Conservation (phyloP, 2,797 vertebrate genomes). For the Smutsia temminckii region DNA sequence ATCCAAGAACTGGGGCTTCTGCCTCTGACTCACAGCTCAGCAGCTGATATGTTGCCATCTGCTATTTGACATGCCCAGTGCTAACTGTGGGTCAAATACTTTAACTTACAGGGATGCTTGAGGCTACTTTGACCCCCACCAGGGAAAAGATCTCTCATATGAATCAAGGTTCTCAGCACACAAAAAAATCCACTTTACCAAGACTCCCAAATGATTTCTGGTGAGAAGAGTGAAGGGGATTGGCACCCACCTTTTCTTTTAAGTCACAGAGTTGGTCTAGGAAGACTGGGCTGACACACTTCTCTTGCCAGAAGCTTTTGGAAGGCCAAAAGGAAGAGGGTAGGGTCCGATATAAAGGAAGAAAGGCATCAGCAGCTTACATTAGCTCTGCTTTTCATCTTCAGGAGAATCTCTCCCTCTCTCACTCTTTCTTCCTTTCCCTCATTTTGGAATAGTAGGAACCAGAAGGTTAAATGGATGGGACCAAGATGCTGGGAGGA, state of each 20-base stretch:
- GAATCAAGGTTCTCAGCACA: background rate
- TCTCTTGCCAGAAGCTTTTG: background rate
- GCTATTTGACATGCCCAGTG: background rate
- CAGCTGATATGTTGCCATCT: background rate
- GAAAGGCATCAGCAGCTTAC: background rate
- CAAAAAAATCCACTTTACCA: conserved; percentile 5
- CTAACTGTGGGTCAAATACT: background rate
- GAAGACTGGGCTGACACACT: background rate
- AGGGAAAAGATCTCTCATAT: background rate
- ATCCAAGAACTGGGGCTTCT: background rate
- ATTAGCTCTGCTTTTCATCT: conserved; percentile 4
- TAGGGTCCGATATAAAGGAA: background rate
- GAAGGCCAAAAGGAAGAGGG: background rate
- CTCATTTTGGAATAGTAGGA: background rate
- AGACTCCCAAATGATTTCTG: background rate
- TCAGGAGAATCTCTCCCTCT: background rate
- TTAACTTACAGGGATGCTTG: background rate
- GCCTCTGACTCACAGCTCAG: background rate
- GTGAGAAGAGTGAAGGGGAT: background rate
- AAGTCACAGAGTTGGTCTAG: background rate
- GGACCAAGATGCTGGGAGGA: background rate
- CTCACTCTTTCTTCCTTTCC: background rate
- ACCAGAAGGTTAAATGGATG: conserved; percentile 9
- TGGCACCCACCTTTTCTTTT: background rate
- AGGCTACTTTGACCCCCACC: background rate